Evolutionary conservation across 2,113 vertebrate species (phyloP), one percentile per base, ranked within the genome.

Genomic region (Cyanocitta stelleri): DNA sequence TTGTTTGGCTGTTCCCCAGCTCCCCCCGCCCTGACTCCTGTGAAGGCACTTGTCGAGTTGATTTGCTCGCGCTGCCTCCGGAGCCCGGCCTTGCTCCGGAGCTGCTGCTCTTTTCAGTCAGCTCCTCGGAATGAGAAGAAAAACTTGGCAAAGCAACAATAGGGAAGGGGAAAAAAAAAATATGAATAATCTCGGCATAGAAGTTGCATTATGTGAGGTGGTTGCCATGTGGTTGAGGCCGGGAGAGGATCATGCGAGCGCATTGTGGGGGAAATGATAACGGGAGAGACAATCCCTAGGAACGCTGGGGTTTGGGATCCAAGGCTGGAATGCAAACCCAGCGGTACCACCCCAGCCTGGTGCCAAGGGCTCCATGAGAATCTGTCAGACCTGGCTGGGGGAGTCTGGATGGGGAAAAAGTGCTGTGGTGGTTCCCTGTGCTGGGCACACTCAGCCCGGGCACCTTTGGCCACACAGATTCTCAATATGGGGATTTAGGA

Each of bases 31-130:
- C 62, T 81, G 92, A 58, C 92, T 90, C 92, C 89, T 61, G 85
- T 2, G 71, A 85, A 91, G 71, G 66, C 92, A 9, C 90, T 79
- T 83, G 95, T 85, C 85, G 85, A 56, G 95, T 56, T 82, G 95
- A 94, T 96, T 91, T 87, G 74, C 90, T 87, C 72, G 18, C 19
- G 21, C 90, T 78, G 89, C 96, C 95, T 87, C 91, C 77, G 6
- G 16, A 82, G 82, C 95, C 3, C n/a, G 79, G 89, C 95, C 95
- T 54, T 30, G 88, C 85, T 49, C 95, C 27, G 32, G 61, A 87
- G 94, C 91, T 12, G 73, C 95, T 87, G 95, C 92, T 93, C 96
- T 96, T 97, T 95, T 96, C 72, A 51, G 62, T 64, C 90, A 30
- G 81, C 79, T 96, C 80, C 95, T 96, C 82, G 76, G 94, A 78